These are phyloP conservation scores for Caenorhabditis zanzibari DNA, from an alignment of 2,888 invertebrate species.

Conservation along the genomic window DNA sequence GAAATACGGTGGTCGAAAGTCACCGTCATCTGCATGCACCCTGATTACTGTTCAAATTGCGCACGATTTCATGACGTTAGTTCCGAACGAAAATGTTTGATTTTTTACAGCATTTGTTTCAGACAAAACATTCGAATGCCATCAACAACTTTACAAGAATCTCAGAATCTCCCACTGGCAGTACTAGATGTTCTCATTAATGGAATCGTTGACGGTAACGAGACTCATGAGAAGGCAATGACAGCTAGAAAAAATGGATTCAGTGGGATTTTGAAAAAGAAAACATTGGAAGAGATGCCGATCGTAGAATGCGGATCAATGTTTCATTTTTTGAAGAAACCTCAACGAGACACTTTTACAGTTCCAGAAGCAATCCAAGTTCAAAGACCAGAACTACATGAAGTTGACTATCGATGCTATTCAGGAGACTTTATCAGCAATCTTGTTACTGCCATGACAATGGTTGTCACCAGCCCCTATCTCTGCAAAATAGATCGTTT, in stretches of 20 bases:
- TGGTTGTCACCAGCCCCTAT: conserved; percentile 52
- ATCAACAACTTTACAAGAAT: background rate
- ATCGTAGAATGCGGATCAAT: conserved; percentile 21
- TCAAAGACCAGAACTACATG: conserved; percentile 61
- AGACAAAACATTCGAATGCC: conserved; percentile 30
- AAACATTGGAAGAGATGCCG: conserved; percentile 13
- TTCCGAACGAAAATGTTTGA: background rate
- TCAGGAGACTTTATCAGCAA: conserved; percentile 59
- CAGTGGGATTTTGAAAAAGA: conserved; percentile 39
- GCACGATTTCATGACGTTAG: conserved; percentile 49
- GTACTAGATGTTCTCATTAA: conserved; percentile 52
- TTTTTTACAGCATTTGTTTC: background rate
- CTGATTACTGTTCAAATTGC: conserved; percentile 64
- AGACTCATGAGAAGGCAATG: conserved; percentile 63
- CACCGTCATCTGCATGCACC: conserved; percentile 65
- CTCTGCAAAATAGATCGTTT: conserved; percentile 36
- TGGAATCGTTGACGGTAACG: conserved; percentile 64
- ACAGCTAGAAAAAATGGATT: conserved; percentile 42
- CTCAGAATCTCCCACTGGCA: conserved; percentile 39
- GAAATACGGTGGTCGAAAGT: conserved; percentile 59
- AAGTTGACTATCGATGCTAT: conserved; percentile 63
- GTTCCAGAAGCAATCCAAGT: conserved; percentile 63
- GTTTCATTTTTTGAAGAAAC: conserved; percentile 53
- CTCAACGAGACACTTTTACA: conserved; percentile 61
- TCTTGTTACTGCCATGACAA: conserved; percentile 46